These are phyloP conservation scores for Hippocampus comes DNA, from an alignment of 2,113 vertebrate species.

Conservation along the genomic window DNA sequence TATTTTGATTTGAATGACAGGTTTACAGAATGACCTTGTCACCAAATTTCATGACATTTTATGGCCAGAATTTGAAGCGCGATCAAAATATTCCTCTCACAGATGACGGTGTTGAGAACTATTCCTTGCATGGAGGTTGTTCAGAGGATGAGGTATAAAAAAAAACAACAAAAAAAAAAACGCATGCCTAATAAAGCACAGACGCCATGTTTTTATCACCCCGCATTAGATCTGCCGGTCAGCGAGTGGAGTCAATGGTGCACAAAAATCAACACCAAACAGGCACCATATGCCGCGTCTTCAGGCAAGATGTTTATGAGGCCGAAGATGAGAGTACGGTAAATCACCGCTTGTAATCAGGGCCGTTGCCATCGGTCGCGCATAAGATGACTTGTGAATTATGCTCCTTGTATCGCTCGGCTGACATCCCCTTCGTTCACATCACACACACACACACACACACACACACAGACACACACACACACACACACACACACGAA, in stretches of 20 bases:
- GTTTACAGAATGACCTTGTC: too few species aligned
- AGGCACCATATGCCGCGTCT: slow-evolving; percentile 59
- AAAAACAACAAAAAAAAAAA: slow-evolving; percentile 26
- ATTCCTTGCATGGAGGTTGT: slow-evolving; percentile 35
- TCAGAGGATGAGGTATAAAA: slow-evolving; percentile 26
- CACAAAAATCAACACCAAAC: slow-evolving; percentile 68
- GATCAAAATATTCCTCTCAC: too few species aligned
- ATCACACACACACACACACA: neutral
- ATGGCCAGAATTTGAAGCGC: too few species aligned
- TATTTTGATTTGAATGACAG: too few species aligned
- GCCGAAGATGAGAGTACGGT: slow-evolving; percentile 40
- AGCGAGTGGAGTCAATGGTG: slow-evolving; percentile 68
- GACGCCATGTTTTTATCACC: slow-evolving; percentile 44
- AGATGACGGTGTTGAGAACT: neutral
- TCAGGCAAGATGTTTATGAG: slow-evolving; percentile 64
- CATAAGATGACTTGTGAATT: slow-evolving; percentile 68
- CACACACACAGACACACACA: slow-evolving; percentile 7
- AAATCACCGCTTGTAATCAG: slow-evolving; percentile 73
- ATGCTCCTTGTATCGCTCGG: slow-evolving; percentile 58
- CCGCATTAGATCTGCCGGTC: slow-evolving; percentile 56
- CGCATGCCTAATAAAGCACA: slow-evolving; percentile 52
- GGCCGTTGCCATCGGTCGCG: slow-evolving; percentile 59
- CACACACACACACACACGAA: slow-evolving; percentile 30
- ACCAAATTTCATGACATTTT: too few species aligned
- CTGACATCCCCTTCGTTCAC: slow-evolving; percentile 62